phyloP scores from a whole-genome alignment of 2,888 invertebrate species.

The Protophormia terraenovae region DNA sequence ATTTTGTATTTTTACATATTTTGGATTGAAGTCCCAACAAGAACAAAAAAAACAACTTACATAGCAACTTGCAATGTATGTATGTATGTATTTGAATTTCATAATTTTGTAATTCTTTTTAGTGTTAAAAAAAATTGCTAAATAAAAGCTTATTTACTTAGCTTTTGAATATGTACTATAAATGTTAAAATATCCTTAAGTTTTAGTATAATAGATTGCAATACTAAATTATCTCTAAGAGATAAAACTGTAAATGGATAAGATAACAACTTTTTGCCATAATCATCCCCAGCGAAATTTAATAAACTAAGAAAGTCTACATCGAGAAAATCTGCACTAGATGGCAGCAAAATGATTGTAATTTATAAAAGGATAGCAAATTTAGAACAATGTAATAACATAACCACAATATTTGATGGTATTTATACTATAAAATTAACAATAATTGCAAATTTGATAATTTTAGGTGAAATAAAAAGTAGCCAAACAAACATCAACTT shows the following conservation, averaged over 20 bases:
- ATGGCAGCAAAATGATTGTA: not conserved
- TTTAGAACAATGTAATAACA: not conserved
- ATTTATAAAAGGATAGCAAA: not conserved
- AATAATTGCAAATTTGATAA: no score
- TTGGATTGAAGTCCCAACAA: no score
- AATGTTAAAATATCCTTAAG: conserved; percentile 11
- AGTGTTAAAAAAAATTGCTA: no score
- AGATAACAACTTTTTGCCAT: not conserved
- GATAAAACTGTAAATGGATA: not conserved
- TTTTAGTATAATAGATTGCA: not conserved
- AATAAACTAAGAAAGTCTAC: not conserved
- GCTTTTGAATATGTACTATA: not conserved
- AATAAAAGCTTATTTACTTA: not conserved
- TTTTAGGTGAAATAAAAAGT: no score
- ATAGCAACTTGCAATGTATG: no score
- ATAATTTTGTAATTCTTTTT: no score
- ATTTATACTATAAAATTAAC: not conserved
- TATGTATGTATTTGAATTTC: no score
- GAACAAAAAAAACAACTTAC: no score
- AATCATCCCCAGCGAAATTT: not conserved
- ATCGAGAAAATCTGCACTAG: not conserved
- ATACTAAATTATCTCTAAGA: not conserved
- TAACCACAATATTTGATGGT: not conserved
- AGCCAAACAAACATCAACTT: not conserved
- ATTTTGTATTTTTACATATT: no score